Conservation (phyloP, 2,888 invertebrate species). For the Tridacna gigas region DNA sequence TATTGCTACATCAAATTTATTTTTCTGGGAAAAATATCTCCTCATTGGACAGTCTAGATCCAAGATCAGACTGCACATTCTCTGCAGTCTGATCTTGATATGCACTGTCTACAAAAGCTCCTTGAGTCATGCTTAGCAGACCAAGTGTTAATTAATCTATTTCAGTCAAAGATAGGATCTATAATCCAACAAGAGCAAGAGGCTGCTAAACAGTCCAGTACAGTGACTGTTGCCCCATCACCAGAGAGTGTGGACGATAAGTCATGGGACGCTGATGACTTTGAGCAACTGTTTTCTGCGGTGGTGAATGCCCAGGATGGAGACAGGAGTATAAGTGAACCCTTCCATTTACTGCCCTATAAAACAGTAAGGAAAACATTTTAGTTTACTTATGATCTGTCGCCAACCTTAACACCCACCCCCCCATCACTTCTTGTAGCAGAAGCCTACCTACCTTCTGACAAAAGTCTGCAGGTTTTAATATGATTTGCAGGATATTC, state of each 20-base stretch:
- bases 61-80: not conserved
- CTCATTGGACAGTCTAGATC: no score
- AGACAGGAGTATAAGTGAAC: slow-evolving; percentile 91
- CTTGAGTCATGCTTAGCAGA: no score
- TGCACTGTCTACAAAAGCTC: not conserved
- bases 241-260: slow-evolving; percentile 85
- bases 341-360: slow-evolving; percentile 96
- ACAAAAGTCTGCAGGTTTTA: no score
- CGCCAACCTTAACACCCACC: no score
- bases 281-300: slow-evolving; percentile 95
- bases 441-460: no score
- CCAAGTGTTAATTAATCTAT: not conserved
- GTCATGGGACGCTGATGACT: slow-evolving; percentile 87
- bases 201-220: slow-evolving; percentile 32
- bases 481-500: no score
- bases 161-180: slow-evolving; percentile 59
- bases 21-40: no score
- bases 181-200: slow-evolving; percentile 57
- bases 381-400: not conserved
- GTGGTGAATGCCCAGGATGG: slow-evolving; percentile 94
- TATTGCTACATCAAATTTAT: no score
- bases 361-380: slow-evolving; percentile 88
- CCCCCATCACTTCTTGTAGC: no score
- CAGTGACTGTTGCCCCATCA: not conserved
- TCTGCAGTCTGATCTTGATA: not conserved